A percentile compares a stretch with the other conserved stretches of the same genome.
Evolutionary conservation across 2,797 vertebrate species (phyloP).

Genomic region (Synanceia verrucosa): DNA sequence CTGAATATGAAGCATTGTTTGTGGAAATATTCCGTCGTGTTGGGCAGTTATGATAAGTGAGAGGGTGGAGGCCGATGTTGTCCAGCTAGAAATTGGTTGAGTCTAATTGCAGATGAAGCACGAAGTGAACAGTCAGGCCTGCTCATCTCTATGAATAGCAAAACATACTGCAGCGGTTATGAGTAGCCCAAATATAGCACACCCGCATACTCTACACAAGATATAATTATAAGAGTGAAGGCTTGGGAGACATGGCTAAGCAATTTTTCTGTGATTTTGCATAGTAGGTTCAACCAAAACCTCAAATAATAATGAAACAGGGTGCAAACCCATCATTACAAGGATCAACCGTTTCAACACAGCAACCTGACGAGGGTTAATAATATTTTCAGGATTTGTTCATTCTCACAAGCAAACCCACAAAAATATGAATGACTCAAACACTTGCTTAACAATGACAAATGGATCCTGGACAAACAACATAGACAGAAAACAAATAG

Average conservation of each 20-base stretch:
- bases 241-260: constrained; percentile 43
- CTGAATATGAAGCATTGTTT: constrained; percentile 43
- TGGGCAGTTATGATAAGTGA: constrained; percentile 20
- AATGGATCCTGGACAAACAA: constrained; percentile 36
- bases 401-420: constrained; percentile 41
- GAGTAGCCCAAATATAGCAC: constrained; percentile 58
- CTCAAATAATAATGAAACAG: constrained; percentile 52
- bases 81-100: constrained; percentile 22
- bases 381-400: constrained; percentile 67
- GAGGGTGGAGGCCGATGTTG: constrained; percentile 20
- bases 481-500: constrained; percentile 36
- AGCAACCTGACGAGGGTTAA: constrained; percentile 38
- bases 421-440: constrained; percentile 59
- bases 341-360: constrained; percentile 44
- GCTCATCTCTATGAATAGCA: constrained; percentile 35
- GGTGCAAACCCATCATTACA: constrained; percentile 58
- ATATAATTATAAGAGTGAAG: constrained; percentile 55
- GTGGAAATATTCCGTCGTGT: constrained; percentile 22
- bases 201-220: constrained; percentile 58
- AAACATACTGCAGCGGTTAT: constrained; percentile 25
- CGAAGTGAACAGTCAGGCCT: constrained; percentile 14
- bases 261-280: constrained; percentile 47
- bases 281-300: constrained; percentile 50
- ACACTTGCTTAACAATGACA: constrained; percentile 26
- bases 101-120: constrained; percentile 26